phyloP scores from a whole-genome alignment of 2,888 invertebrate species.

The Gymnosoma rotundatum region DNA sequence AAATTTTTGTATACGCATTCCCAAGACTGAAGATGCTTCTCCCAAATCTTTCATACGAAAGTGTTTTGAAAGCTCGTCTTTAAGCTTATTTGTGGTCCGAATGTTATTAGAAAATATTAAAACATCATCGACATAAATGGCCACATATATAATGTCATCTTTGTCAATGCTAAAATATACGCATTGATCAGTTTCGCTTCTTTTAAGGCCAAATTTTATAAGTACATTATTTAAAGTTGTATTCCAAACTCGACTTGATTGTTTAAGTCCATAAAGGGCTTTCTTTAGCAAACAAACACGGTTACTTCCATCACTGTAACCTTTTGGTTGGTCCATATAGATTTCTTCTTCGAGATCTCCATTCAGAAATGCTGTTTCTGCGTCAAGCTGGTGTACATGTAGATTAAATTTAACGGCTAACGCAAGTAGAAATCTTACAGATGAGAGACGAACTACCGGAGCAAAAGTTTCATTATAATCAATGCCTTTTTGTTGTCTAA shows the following conservation, averaged over 20 bases:
- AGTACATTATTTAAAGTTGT: constrained; percentile 56
- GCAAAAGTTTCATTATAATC: constrained; percentile 11
- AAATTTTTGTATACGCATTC: constrained; percentile 41
- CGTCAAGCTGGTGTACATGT: constrained; percentile 60
- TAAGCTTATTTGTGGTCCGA: constrained; percentile 44
- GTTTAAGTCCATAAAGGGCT: constrained; percentile 54
- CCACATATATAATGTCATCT: constrained; percentile 66
- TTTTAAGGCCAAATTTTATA: constrained; percentile 48
- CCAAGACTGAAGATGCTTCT: constrained; percentile 64
- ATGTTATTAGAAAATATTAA: constrained; percentile 67
- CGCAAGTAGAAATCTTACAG: too few relatives aligned
- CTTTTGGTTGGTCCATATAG: constrained; percentile 68
- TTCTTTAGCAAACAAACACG: constrained; percentile 36
- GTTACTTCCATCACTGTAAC: constrained; percentile 58
- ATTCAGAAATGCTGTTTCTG: constrained; percentile 60
- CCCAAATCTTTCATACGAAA: constrained; percentile 71
- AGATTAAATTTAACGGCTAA: background rate
- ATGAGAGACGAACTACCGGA: too few relatives aligned
- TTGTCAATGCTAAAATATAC: constrained; percentile 53
- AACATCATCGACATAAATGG: constrained; percentile 72
- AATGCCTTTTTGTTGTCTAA: constrained; percentile 44
- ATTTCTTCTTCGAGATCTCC: constrained; percentile 59
- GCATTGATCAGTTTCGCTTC: constrained; percentile 23
- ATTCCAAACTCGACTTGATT: constrained; percentile 45
- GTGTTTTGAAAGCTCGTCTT: constrained; percentile 45